phyloP scores from a whole-genome alignment of 2,888 invertebrate species.

The Tetragonisca angustula region DNA sequence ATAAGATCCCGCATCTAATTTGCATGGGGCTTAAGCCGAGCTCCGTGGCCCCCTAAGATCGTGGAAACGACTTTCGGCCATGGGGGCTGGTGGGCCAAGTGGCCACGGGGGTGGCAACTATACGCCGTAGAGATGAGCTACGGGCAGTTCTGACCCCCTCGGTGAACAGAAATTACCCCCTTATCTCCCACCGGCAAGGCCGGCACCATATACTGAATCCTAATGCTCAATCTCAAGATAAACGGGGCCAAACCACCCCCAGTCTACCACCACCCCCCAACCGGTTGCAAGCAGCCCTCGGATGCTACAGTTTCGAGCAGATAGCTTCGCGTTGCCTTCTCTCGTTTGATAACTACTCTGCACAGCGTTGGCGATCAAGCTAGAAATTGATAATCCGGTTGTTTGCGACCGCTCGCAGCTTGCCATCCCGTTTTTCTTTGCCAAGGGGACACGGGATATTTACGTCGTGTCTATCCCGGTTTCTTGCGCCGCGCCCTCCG shows the following conservation, averaged over 20 bases:
- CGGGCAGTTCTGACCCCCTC: conserved; percentile 81
- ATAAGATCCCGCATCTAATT: conserved; percentile 78
- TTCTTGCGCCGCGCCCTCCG: background rate
- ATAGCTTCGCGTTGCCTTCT: conserved; percentile 44
- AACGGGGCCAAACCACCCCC: conserved; percentile 74
- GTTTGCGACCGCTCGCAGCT: background rate
- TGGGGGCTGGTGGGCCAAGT: conserved; percentile 64
- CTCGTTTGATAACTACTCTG: conserved; percentile 38
- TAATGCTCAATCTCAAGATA: conserved; percentile 82
- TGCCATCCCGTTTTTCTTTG: conserved; percentile 1
- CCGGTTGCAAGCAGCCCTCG: conserved; percentile 34
- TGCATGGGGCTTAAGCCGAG: conserved; percentile 77
- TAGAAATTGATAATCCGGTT: conserved; percentile 14
- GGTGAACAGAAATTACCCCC: conserved; percentile 81
- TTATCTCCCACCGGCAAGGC: conserved; percentile 81
- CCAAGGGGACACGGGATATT: background rate
- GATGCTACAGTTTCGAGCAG: conserved; percentile 30
- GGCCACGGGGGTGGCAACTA: conserved; percentile 68
- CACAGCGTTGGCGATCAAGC: conserved; percentile 22
- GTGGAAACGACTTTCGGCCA: conserved; percentile 78
- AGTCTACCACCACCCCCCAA: conserved; percentile 20
- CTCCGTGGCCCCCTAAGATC: conserved; percentile 75
- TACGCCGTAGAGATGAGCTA: conserved; percentile 80
- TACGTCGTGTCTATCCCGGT: background rate
- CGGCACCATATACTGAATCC: conserved; percentile 78